A percentile compares a stretch with the other conserved stretches of the same genome.
Conservation (phyloP, 1,140 invertebrate genomes). For the Octopus sinensis region DNA sequence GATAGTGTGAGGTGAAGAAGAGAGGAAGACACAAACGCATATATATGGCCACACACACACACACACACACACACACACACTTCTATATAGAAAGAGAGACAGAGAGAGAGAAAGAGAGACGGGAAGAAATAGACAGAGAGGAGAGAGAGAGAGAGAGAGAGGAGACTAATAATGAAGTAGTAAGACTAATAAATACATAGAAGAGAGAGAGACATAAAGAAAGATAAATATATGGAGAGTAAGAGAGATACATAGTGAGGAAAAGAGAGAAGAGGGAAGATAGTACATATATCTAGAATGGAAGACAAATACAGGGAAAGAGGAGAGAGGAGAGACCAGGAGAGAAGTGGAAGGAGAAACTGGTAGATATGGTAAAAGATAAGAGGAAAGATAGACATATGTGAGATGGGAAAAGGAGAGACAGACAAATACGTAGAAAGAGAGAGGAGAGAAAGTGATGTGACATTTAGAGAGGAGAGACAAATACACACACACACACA, state of each 20-base stretch:
- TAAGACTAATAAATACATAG: conserved; percentile 11
- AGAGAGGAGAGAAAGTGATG: too few species aligned
- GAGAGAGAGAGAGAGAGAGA: neutral
- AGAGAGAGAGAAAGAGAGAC: neutral
- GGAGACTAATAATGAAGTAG: conserved; percentile 21
- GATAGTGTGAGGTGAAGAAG: neutral
- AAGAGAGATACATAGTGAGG: neutral
- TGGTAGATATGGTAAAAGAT: too few species aligned
- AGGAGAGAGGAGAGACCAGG: conserved; percentile 11
- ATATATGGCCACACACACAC: conserved; percentile 16
- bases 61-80: too few species aligned
- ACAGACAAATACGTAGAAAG: too few species aligned
- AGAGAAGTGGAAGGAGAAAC: conserved; percentile 23
- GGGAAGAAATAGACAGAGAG: neutral
- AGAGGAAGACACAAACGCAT: conserved; percentile 15
- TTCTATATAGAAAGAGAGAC: too few species aligned
- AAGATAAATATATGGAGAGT: neutral
- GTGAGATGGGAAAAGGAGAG: too few species aligned
- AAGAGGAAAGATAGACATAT: too few species aligned
- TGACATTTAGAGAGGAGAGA: too few species aligned
- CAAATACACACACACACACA: too few species aligned
- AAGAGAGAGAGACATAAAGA: conserved; percentile 11
- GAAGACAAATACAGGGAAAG: neutral
- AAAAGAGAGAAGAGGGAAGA: conserved; percentile 16
- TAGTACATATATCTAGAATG: conserved; percentile 28